phyloP scores from a whole-genome alignment of 2,113 vertebrate genomes.

The Phalacrocorax brasilianus region DNA sequence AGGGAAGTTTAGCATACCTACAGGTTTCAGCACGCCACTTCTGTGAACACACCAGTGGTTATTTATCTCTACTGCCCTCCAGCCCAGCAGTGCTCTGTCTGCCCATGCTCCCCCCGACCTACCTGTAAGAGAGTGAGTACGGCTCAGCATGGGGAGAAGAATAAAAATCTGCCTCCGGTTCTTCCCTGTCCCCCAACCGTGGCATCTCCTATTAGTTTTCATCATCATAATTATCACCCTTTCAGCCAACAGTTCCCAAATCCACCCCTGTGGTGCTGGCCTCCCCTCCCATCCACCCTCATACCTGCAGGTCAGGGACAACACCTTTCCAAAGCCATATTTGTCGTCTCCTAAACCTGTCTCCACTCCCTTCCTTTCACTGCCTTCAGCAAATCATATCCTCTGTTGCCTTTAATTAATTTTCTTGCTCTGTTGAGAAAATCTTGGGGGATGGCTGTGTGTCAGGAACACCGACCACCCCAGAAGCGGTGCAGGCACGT shows the following conservation, averaged over 20 bases:
- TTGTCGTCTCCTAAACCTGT: not conserved
- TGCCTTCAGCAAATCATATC: not conserved
- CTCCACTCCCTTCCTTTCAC: not conserved
- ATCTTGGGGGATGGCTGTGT: not conserved
- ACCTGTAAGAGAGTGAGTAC: not conserved
- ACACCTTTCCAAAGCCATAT: not conserved
- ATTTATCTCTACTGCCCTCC: not conserved
- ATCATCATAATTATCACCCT: not conserved
- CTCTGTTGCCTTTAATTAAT: not conserved
- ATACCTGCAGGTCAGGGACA: not conserved
- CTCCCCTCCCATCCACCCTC: not conserved
- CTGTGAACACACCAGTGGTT: rapidly evolving
- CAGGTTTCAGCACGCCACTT: not conserved
- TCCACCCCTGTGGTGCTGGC: not conserved
- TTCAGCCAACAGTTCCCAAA: not conserved
- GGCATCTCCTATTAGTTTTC: not conserved
- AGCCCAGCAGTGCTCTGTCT: not conserved
- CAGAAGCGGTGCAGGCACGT: rapidly evolving
- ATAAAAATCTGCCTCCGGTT: not conserved
- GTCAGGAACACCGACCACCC: not conserved
- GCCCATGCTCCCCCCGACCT: not conserved
- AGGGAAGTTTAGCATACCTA: not conserved
- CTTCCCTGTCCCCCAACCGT: not conserved
- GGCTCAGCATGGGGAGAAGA: not conserved
- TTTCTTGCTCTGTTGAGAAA: not conserved